Evolutionary conservation across 1,140 invertebrate species (phyloP).

Genomic region (Bombus waltoni): DNA sequence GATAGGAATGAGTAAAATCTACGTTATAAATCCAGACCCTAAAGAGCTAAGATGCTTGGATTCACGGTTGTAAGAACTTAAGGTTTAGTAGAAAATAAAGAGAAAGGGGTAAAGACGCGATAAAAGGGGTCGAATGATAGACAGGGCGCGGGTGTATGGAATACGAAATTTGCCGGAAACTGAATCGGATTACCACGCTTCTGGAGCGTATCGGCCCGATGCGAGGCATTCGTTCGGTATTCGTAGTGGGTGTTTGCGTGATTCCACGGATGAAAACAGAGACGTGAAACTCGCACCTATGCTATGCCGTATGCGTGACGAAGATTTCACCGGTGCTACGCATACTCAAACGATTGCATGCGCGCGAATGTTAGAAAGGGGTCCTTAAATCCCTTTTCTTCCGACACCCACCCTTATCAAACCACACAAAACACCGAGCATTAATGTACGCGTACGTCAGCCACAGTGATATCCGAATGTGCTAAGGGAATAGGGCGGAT

Average conservation of each 20-base stretch:
- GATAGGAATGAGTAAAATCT: no score
- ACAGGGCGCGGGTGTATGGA: slow-evolving; percentile 39
- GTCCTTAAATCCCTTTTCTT: slow-evolving; percentile 10
- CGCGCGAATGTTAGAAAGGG: background rate
- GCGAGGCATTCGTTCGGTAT: slow-evolving; percentile 55
- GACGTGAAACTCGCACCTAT: slow-evolving; percentile 42
- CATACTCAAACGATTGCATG: slow-evolving; percentile 26
- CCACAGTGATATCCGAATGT: slow-evolving; percentile 71
- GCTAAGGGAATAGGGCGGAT: slow-evolving; percentile 61
- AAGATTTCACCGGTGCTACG: slow-evolving; percentile 39
- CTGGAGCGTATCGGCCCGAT: slow-evolving; percentile 42
- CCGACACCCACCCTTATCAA: background rate
- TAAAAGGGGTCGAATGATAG: no score
- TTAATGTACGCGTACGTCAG: slow-evolving; percentile 60
- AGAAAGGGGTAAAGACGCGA: no score
- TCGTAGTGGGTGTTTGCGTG: slow-evolving; percentile 60
- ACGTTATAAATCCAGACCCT: no score
- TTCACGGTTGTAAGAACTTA: no score
- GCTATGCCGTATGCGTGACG: slow-evolving; percentile 54
- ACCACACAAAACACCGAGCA: slow-evolving; percentile 57
- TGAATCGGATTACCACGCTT: slow-evolving; percentile 62
- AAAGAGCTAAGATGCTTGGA: no score
- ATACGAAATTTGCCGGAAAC: slow-evolving; percentile 61
- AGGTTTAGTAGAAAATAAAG: no score
- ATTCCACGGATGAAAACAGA: slow-evolving; percentile 48